These are phyloP conservation scores for Symphodus melops DNA, from an alignment of 2,113 vertebrate species.

Conservation along the genomic window DNA sequence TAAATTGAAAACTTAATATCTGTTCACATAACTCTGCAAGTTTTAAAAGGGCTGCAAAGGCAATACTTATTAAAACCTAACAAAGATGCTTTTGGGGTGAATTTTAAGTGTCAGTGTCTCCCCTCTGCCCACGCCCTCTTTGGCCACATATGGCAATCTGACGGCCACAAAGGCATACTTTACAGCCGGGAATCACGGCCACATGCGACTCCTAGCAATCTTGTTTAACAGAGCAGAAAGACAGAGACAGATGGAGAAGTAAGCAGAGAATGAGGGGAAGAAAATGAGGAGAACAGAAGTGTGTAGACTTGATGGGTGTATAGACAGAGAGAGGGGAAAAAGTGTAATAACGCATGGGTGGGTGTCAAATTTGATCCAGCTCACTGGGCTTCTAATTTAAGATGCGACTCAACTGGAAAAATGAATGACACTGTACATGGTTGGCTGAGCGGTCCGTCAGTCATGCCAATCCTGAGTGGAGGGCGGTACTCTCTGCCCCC, in stretches of 20 bases:
- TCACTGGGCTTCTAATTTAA: slow-evolving; percentile 50
- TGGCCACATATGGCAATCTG: slow-evolving; percentile 52
- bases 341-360: slow-evolving; percentile 26
- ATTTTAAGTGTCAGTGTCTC: slow-evolving; percentile 11
- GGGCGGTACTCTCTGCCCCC: slow-evolving; percentile 35
- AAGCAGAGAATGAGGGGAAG: background rate
- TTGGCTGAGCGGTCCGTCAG: slow-evolving; percentile 35
- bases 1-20: no score
- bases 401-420: slow-evolving; percentile 15
- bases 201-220: slow-evolving; percentile 38
- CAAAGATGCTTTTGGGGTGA: slow-evolving; percentile 1
- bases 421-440: background rate
- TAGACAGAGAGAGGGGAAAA: background rate
- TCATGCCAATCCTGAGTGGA: slow-evolving; percentile 13
- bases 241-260: slow-evolving; percentile 52
- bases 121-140: background rate
- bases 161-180: slow-evolving; percentile 31
- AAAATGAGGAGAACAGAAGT: background rate
- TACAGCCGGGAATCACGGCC: slow-evolving; percentile 34
- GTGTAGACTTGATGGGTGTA: background rate
- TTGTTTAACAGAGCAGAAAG: slow-evolving; percentile 55
- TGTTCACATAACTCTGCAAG: no score
- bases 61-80: background rate
- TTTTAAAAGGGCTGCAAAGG: background rate
- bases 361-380: slow-evolving; percentile 25